phyloP scores from a whole-genome alignment of 2,888 invertebrate genomes.

The Blastobasis lacticolella region DNA sequence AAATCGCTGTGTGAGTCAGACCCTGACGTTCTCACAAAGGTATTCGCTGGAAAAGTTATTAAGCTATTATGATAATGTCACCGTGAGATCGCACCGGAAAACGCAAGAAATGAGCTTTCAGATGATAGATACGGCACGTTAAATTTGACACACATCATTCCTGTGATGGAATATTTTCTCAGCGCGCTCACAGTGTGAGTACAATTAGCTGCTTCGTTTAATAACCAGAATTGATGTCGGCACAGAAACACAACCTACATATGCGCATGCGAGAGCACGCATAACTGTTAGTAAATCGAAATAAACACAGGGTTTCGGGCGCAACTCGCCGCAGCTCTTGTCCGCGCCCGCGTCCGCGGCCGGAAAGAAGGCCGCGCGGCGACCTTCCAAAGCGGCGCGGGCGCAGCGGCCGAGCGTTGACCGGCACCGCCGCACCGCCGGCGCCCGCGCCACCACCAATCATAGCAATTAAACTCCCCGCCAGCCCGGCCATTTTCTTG shows the following conservation, averaged over 20 bases:
- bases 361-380: constrained; percentile 68
- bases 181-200: constrained; percentile 22
- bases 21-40: constrained; percentile 61
- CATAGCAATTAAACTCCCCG: constrained; percentile 7
- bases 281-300: constrained; percentile 64
- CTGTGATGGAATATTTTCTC: constrained; percentile 35
- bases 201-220: constrained; percentile 49
- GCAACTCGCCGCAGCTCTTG: constrained; percentile 21
- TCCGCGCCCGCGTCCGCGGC: constrained; percentile 23
- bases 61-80: constrained; percentile 56
- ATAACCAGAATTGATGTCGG: constrained; percentile 53
- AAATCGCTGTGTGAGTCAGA: constrained; percentile 45
- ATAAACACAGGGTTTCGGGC: constrained; percentile 61
- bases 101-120: constrained; percentile 20
- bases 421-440: constrained; percentile 9
- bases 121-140: constrained; percentile 24
- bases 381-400: constrained; percentile 65
- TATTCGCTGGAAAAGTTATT: constrained; percentile 58
- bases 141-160: constrained; percentile 38
- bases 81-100: constrained; percentile 42
- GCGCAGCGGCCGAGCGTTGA: constrained; percentile 52
- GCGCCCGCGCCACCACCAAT: constrained; percentile 1
- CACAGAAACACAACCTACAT: constrained; percentile 68
- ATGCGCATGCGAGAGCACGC: constrained; percentile 61
- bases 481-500: neutral